These are phyloP conservation scores for Lithosia quadra DNA, from an alignment of 2,888 invertebrate species.

Conservation along the genomic window DNA sequence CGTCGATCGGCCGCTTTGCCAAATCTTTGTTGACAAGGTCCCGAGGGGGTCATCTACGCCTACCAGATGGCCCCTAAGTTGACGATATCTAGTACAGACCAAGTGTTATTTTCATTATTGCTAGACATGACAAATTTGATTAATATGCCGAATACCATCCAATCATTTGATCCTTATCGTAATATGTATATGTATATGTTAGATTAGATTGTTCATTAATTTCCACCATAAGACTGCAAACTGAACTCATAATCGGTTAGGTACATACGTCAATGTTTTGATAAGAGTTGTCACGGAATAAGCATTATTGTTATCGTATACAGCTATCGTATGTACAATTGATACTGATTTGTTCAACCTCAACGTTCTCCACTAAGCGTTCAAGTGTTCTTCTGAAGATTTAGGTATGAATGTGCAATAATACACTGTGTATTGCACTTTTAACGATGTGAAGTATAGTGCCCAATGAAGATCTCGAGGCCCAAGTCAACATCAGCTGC, in stretches of 20 bases:
- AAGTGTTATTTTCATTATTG: too few relatives aligned
- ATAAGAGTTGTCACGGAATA: conserved; percentile 55
- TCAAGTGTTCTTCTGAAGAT: conserved; percentile 19
- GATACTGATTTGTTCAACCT: conserved; percentile 44
- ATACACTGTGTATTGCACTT: not conserved
- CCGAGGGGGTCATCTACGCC: too few relatives aligned
- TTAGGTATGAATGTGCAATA: not conserved
- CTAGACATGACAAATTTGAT: not conserved
- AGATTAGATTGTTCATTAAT: not conserved
- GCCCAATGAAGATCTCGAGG: not conserved
- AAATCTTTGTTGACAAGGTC: too few relatives aligned
- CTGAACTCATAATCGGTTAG: conserved; percentile 27
- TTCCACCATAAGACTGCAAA: conserved; percentile 3
- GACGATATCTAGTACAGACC: too few relatives aligned
- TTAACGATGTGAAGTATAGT: not conserved
- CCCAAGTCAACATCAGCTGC: not conserved
- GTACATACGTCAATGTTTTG: conserved; percentile 44
- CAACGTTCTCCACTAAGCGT: conserved; percentile 19
- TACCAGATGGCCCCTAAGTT: too few relatives aligned
- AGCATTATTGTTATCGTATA: conserved; percentile 47
- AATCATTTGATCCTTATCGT: not conserved
- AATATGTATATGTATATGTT: not conserved
- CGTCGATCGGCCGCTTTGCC: too few relatives aligned
- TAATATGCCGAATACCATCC: not conserved
- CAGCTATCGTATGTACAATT: conserved; percentile 38